A percentile compares a stretch with the other conserved stretches of the same genome.
These are phyloP conservation scores for Seison nebaliae DNA, from an alignment of 1,140 invertebrate species.

Conservation along the genomic window DNA sequence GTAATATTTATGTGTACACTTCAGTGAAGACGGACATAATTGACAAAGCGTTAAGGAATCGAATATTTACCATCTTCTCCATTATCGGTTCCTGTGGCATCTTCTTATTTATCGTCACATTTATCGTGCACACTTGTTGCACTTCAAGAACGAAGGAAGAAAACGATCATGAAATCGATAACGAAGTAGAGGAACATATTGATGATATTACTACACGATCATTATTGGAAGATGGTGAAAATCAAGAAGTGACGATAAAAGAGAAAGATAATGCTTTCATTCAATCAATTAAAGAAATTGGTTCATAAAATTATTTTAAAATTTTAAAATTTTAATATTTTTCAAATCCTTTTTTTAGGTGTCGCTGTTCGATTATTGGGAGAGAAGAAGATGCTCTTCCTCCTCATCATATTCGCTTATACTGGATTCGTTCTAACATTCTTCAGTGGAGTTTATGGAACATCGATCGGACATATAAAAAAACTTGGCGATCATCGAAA, in stretches of 20 bases:
- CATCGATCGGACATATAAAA: slow-evolving; percentile 53
- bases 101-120: slow-evolving; percentile 15
- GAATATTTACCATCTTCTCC: background rate
- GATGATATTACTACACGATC: too few relatives aligned
- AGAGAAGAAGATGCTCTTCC: slow-evolving; percentile 52
- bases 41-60: background rate
- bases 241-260: too few relatives aligned
- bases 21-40: background rate
- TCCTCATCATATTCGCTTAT: slow-evolving; percentile 60
- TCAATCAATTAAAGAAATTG: too few relatives aligned
- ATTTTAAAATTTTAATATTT: too few relatives aligned
- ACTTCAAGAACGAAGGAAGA: too few relatives aligned
- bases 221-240: too few relatives aligned
- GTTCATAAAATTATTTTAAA: too few relatives aligned
- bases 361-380: slow-evolving; percentile 33
- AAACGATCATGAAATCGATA: too few relatives aligned
- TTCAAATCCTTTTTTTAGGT: too few relatives aligned
- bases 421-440: slow-evolving; percentile 50
- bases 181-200: too few relatives aligned
- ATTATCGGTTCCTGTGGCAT: slow-evolving; percentile 32
- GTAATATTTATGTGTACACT: background rate
- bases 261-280: too few relatives aligned
- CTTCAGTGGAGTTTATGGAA: slow-evolving; percentile 76
- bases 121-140: background rate
- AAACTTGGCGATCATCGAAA: slow-evolving; percentile 46